Evolutionary conservation across 1,140 invertebrate genomes (phyloP).

Genomic region (Leucophenga varia): DNA sequence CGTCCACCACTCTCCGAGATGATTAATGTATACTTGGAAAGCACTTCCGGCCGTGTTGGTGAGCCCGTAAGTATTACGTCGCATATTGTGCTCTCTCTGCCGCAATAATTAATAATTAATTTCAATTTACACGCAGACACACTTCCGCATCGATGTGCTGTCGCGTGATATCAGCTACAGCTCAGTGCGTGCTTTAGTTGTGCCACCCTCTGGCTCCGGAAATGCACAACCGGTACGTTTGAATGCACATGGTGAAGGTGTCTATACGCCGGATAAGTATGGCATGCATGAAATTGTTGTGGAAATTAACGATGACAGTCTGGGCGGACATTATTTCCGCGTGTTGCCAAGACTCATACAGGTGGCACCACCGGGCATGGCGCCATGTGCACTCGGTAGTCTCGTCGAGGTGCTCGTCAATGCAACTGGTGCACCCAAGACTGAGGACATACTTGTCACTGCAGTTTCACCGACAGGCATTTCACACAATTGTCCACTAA

Average conservation of each 20-base stretch:
- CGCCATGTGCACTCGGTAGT: constrained; percentile 90
- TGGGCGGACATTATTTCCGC: constrained; percentile 74
- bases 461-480: constrained; percentile 85
- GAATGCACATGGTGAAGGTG: constrained; percentile 71
- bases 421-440: constrained; percentile 78
- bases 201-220: constrained; percentile 73
- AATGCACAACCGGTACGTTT: constrained; percentile 65
- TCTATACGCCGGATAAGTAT: constrained; percentile 85
- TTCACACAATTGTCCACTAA: constrained; percentile 73
- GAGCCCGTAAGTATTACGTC: constrained; percentile 67
- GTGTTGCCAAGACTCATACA: constrained; percentile 82
- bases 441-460: constrained; percentile 82
- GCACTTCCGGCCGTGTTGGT: constrained; percentile 78
- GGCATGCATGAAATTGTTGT: constrained; percentile 85
- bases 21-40: constrained; percentile 73
- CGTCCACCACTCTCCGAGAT: constrained; percentile 77
- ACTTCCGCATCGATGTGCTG: constrained; percentile 77
- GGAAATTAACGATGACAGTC: constrained; percentile 64
- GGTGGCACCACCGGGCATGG: constrained; percentile 87
- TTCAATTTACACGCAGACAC: constrained; percentile 63
- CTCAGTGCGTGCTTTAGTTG: constrained; percentile 80
- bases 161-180: constrained; percentile 76
- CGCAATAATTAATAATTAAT: constrained; percentile 36
- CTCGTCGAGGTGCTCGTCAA: constrained; percentile 94
- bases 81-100: background rate